Percentiles rank a stretch among this genome's conserved stretches.
These are phyloP conservation scores for Drosophila lacteicornis DNA, from an alignment of 1,140 invertebrate species.

Conservation along the genomic window DNA sequence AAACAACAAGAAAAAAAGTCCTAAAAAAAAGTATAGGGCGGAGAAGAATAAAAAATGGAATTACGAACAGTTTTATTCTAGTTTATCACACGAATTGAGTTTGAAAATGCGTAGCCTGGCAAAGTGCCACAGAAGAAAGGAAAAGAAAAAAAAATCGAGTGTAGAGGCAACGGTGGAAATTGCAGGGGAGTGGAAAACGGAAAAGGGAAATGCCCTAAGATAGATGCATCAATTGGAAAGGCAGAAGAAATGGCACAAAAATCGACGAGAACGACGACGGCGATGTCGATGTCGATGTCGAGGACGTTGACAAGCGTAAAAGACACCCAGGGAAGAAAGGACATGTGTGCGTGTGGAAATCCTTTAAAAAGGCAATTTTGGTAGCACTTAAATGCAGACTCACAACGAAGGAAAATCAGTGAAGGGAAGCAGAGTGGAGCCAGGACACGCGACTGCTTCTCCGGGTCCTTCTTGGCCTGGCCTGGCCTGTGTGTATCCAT, in stretches of 20 bases:
- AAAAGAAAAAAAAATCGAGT: not conserved
- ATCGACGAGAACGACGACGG: conserved; percentile 43
- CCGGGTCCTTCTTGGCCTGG: not conserved
- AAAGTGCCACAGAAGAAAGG: conserved; percentile 37
- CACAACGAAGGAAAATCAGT: conserved; percentile 38
- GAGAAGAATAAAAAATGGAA: conserved; percentile 48
- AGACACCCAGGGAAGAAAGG: conserved; percentile 53
- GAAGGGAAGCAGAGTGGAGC: conserved; percentile 39
- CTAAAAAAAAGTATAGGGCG: conserved; percentile 35
- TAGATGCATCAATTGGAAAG: conserved; percentile 80
- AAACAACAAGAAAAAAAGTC: conserved; percentile 34
- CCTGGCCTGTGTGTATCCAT: not conserved
- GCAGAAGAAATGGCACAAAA: conserved; percentile 64
- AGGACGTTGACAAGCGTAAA: conserved; percentile 78
- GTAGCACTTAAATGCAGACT: conserved; percentile 82
- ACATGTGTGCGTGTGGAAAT: conserved; percentile 67
- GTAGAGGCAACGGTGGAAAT: conserved; percentile 14
- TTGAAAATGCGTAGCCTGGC: conserved; percentile 71
- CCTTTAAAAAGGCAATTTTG: conserved; percentile 83
- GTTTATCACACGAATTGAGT: conserved; percentile 79
- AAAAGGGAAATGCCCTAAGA: conserved; percentile 54
- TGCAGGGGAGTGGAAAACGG: conserved; percentile 32
- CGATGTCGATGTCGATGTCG: conserved; percentile 48
- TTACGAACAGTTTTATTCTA: conserved; percentile 78
- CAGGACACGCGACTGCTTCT: conserved; percentile 36